Evolutionary conservation across 2,113 vertebrate genomes (phyloP).

Genomic region (Brienomyrus brachyistius): DNA sequence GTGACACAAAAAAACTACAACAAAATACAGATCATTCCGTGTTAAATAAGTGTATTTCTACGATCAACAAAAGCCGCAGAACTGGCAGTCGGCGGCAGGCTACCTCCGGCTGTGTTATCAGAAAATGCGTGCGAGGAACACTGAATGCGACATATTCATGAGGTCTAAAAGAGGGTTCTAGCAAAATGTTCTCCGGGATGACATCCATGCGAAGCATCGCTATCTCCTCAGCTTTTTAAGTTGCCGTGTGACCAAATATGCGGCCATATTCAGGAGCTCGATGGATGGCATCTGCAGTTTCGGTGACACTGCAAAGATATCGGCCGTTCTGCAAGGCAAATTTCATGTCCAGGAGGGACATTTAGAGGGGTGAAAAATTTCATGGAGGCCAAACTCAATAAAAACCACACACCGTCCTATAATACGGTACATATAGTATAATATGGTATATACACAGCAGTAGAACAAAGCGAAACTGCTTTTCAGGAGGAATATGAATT

Average conservation of each 20-base stretch:
- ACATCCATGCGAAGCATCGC: constrained; percentile 58
- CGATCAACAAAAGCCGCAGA: background rate
- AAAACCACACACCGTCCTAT: constrained; percentile 18
- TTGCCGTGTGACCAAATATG: constrained; percentile 37
- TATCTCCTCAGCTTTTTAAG: constrained; percentile 51
- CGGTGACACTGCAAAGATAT: background rate
- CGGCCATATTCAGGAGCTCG: background rate
- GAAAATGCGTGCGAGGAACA: background rate
- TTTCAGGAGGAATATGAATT: background rate
- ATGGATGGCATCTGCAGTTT: background rate
- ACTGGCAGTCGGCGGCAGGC: background rate
- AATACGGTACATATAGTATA: background rate
- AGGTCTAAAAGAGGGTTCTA: constrained; percentile 24
- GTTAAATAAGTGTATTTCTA: background rate
- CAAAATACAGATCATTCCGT: background rate
- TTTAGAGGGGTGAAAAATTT: constrained; percentile 7
- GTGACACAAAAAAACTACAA: background rate
- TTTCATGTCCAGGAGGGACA: background rate
- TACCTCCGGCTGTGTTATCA: background rate
- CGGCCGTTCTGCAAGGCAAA: background rate
- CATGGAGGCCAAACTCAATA: constrained; percentile 1
- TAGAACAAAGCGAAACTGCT: background rate
- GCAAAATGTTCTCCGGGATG: constrained; percentile 37
- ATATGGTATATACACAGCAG: background rate
- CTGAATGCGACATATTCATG: background rate